A percentile compares a stretch with the other conserved stretches of the same genome.
These are phyloP conservation scores for Speoplatyrhinus poulsoni DNA, from an alignment of 2,113 vertebrate genomes.

Conservation along the genomic window DNA sequence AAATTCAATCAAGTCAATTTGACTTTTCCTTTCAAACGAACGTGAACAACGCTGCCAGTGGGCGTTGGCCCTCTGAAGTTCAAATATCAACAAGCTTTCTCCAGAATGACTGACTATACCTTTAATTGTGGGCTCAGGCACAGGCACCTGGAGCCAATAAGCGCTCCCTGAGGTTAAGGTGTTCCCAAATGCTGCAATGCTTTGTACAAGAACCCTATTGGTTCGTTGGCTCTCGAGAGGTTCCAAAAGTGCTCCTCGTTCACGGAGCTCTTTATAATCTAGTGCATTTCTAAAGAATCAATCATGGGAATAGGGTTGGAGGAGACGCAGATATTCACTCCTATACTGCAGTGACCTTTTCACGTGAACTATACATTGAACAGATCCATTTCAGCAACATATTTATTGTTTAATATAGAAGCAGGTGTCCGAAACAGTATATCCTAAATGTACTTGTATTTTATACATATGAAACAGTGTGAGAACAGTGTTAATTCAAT, in stretches of 20 bases:
- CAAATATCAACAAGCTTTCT: no score
- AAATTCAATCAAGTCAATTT: no score
- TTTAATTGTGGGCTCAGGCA: neutral
- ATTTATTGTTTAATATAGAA: constrained; percentile 22
- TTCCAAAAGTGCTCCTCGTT: constrained; percentile 8
- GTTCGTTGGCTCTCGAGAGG: constrained; percentile 10
- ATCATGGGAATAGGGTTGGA: constrained; percentile 40
- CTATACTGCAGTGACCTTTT: neutral
- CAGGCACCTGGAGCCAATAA: constrained; percentile 16
- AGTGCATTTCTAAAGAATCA: constrained; percentile 32
- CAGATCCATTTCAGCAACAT: constrained; percentile 1
- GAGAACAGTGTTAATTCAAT: constrained; percentile 47
- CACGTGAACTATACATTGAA: neutral
- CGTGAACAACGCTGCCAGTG: no score
- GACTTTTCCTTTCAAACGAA: no score
- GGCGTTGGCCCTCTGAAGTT: no score
- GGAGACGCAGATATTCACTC: constrained; percentile 31
- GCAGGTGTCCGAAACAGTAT: constrained; percentile 35
- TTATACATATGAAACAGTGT: constrained; percentile 5
- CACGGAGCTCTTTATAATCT: constrained; percentile 6
- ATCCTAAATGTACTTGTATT: constrained; percentile 11
- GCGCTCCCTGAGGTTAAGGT: constrained; percentile 47
- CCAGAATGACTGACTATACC: no score
- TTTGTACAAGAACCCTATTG: constrained; percentile 20
- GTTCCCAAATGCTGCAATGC: constrained; percentile 19